phyloP scores from a whole-genome alignment of 1,140 invertebrate genomes.

The Agrypnia vestita region DNA sequence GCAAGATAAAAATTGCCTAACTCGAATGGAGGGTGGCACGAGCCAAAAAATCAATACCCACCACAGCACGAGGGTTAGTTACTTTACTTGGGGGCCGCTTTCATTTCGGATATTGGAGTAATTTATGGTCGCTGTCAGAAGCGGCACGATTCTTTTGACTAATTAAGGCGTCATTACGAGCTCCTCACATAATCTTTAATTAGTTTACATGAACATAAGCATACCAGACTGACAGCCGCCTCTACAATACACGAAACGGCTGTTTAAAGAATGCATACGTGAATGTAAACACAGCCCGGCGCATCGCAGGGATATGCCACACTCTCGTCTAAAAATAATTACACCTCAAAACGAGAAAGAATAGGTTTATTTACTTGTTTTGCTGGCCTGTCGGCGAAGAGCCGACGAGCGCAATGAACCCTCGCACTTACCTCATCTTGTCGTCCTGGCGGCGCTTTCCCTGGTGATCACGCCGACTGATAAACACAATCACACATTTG shows the following conservation, averaged over 20 bases:
- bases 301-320: not conserved
- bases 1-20: constrained; percentile 11
- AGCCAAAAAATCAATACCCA: constrained; percentile 37
- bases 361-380: constrained; percentile 51
- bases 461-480: constrained; percentile 44
- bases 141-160: not conserved
- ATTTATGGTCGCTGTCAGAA: constrained; percentile 2
- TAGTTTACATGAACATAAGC: constrained; percentile 17
- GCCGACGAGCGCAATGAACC: not conserved
- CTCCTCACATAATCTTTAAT: constrained; percentile 16
- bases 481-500: constrained; percentile 44
- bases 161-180: constrained; percentile 36
- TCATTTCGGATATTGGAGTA: not conserved
- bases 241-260: constrained; percentile 17
- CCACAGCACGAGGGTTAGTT: constrained; percentile 6
- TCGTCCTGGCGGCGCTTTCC: constrained; percentile 31
- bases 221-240: constrained; percentile 20
- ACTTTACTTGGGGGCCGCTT: not conserved
- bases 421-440: constrained; percentile 50
- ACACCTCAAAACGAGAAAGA: constrained; percentile 5
- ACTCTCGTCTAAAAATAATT: constrained; percentile 43
- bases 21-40: constrained; percentile 9
- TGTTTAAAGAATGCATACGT: constrained; percentile 6
- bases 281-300: constrained; percentile 4
- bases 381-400: constrained; percentile 45